These are phyloP conservation scores for Drosophila hydei DNA, from an alignment of 1,140 invertebrate genomes.

Conservation along the genomic window DNA sequence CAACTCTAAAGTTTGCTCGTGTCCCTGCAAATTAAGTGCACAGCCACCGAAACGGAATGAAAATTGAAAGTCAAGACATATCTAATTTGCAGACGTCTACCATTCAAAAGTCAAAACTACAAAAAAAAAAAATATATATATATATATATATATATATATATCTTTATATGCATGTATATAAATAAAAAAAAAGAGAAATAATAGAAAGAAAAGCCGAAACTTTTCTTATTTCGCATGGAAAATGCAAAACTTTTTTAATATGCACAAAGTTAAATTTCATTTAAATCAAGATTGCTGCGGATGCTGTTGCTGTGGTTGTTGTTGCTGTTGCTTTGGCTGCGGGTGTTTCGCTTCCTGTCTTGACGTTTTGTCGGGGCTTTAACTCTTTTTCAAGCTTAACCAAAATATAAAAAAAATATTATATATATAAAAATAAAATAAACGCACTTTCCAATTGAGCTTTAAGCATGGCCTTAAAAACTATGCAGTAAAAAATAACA, in stretches of 20 bases:
- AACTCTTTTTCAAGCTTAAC: slow-evolving; percentile 35
- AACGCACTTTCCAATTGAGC: slow-evolving; percentile 20
- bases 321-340: slow-evolving; percentile 10
- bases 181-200: slow-evolving; percentile 10
- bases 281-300: slow-evolving; percentile 71
- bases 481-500: slow-evolving; percentile 12
- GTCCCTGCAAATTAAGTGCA: not conserved
- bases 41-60: not conserved
- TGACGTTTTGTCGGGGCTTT: slow-evolving; percentile 20
- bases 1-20: not conserved
- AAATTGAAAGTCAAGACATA: slow-evolving; percentile 5
- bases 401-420: not conserved
- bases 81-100: slow-evolving; percentile 19
- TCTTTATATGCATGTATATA: slow-evolving; percentile 7
- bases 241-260: slow-evolving; percentile 81
- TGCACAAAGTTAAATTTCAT: slow-evolving; percentile 78
- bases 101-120: slow-evolving; percentile 26
- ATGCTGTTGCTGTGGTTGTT: slow-evolving; percentile 25
- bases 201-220: slow-evolving; percentile 49
- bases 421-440: not conserved
- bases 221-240: slow-evolving; percentile 78
- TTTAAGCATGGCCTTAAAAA: slow-evolving; percentile 23
- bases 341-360: slow-evolving; percentile 2
- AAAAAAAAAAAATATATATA: slow-evolving; percentile 26
- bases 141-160: slow-evolving; percentile 9